These are phyloP conservation scores for Cremastobaeus sp. DNA, from an alignment of 2,888 invertebrate genomes.

Conservation along the genomic window DNA sequence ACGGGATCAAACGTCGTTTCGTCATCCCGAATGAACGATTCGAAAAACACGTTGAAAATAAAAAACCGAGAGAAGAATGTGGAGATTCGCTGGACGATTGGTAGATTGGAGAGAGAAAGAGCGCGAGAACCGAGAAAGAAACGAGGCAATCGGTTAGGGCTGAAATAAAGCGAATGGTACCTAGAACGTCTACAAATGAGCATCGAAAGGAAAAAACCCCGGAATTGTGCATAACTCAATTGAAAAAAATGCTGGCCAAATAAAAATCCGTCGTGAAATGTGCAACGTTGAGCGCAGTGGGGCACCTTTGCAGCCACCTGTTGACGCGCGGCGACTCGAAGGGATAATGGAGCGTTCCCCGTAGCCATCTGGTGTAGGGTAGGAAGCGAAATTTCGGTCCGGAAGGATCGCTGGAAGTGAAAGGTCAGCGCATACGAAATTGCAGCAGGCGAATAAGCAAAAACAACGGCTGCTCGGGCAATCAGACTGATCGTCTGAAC, in stretches of 20 bases:
- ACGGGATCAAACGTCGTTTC: slow-evolving; percentile 54
- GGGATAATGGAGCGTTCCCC: slow-evolving; percentile 49
- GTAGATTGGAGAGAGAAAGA: slow-evolving; percentile 1
- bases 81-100: slow-evolving; percentile 17
- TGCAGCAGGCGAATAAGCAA: slow-evolving; percentile 5
- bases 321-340: slow-evolving; percentile 74
- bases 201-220: too few species aligned
- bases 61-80: slow-evolving; percentile 18
- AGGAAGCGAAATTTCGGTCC: slow-evolving; percentile 22
- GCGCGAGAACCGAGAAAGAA: too few species aligned
- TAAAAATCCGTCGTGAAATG: not conserved
- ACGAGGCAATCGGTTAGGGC: too few species aligned
- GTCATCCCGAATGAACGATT: slow-evolving; percentile 36
- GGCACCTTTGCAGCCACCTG: slow-evolving; percentile 76
- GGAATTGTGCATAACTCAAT: too few species aligned
- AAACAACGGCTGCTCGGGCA: slow-evolving; percentile 3
- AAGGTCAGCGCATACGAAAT: slow-evolving; percentile 14
- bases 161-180: too few species aligned
- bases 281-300: slow-evolving; percentile 47
- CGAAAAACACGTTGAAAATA: slow-evolving; percentile 33
- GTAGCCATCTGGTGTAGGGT: slow-evolving; percentile 2
- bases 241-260: not conserved
- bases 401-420: slow-evolving; percentile 23
- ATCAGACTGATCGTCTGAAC: slow-evolving; percentile 37
- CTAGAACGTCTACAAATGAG: not conserved